phyloP scores from a whole-genome alignment of 2,113 vertebrate genomes.

The Copsychus sechellarum region DNA sequence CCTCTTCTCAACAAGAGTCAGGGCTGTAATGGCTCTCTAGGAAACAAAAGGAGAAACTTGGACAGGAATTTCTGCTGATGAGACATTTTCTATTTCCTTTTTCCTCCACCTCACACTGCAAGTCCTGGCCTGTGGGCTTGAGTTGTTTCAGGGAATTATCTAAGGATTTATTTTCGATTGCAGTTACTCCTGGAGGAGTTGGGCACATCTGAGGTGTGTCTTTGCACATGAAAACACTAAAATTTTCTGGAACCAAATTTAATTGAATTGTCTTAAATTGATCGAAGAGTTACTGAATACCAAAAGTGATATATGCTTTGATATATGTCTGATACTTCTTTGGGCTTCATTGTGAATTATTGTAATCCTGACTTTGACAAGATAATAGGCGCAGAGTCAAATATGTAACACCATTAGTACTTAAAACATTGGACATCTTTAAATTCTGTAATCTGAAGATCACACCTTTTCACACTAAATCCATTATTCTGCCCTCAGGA shows the following conservation, averaged over 20 bases:
- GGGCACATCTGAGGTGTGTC: background rate
- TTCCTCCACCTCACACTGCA: background rate
- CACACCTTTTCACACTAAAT: background rate
- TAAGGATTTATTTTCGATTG: background rate
- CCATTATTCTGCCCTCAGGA: background rate
- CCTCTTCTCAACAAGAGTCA: background rate
- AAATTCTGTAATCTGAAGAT: background rate
- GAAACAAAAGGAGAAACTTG: background rate
- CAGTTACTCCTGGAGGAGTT: background rate
- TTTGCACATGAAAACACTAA: background rate
- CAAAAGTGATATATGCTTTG: background rate
- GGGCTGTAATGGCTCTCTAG: background rate
- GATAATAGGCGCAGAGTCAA: background rate
- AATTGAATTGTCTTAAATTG: constrained; percentile 10
- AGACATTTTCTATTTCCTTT: background rate
- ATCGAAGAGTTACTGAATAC: constrained; percentile 5
- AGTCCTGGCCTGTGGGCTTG: background rate
- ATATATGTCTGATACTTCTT: background rate
- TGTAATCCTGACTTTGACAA: background rate
- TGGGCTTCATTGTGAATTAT: background rate
- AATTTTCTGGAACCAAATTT: background rate
- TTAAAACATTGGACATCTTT: background rate
- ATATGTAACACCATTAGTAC: background rate
- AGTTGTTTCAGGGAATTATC: background rate
- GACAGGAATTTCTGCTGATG: background rate